Percentiles rank a stretch among this genome's conserved stretches.
These are phyloP conservation scores for Tipula confusa DNA, from an alignment of 2,888 invertebrate species.

Conservation along the genomic window DNA sequence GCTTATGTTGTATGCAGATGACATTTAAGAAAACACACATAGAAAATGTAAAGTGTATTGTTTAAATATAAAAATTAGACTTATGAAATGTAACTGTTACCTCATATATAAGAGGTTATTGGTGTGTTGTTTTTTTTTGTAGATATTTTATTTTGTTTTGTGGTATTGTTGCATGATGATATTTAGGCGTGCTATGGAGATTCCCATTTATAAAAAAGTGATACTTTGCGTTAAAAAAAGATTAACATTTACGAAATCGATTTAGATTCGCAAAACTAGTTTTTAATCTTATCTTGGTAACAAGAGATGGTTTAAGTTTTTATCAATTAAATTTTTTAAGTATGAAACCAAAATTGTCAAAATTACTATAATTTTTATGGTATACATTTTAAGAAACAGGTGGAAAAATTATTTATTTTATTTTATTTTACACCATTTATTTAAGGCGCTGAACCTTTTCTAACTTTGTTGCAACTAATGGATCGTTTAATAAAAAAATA, in stretches of 20 bases:
- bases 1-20: neutral
- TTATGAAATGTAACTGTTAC: constrained; percentile 25
- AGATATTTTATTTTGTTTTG: neutral
- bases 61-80: neutral
- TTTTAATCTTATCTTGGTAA: neutral
- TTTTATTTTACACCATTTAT: too few species aligned
- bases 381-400: too few species aligned
- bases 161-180: neutral
- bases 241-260: neutral
- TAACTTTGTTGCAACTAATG: too few species aligned
- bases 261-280: neutral
- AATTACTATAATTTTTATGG: too few species aligned
- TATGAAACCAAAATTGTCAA: too few species aligned
- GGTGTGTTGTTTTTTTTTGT: neutral
- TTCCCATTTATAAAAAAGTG: neutral
- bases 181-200: neutral
- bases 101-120: neutral
- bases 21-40: constrained; percentile 15
- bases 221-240: neutral
- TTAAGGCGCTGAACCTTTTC: too few species aligned
- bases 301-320: too few species aligned
- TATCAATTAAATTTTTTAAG: too few species aligned
- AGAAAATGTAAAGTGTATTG: constrained; percentile 25
- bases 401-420: too few species aligned
- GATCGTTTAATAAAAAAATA: too few species aligned